Conservation (phyloP, 2,888 invertebrate genomes). For the Caenorhabditis virilis region DNA sequence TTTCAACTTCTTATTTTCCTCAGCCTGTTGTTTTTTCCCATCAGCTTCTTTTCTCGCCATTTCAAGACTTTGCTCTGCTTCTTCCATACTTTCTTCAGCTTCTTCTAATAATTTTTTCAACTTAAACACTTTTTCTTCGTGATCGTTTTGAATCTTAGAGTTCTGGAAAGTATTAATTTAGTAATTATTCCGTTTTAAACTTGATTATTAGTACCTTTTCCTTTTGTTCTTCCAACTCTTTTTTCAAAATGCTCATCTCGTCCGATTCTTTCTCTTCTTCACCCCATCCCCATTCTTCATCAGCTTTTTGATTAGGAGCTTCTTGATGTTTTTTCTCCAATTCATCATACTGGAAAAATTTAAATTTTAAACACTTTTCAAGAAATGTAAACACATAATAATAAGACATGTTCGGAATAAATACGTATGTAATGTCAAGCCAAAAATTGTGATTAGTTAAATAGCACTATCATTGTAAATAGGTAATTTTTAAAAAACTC, state of each 20-base stretch:
- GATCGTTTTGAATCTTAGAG: too few relatives aligned
- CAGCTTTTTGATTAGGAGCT: background rate
- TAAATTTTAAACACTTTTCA: background rate
- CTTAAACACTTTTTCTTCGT: too few relatives aligned
- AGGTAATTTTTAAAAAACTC: too few relatives aligned
- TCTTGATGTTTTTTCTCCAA: background rate
- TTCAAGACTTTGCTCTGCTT: background rate
- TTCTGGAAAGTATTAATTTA: too few relatives aligned
- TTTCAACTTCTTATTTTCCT: background rate
- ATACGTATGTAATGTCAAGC: too few relatives aligned
- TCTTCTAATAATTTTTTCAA: background rate
- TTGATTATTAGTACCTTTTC: too few relatives aligned
- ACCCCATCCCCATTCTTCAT: conserved; percentile 12
- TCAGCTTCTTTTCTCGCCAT: too few relatives aligned
- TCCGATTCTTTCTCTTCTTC: conserved; percentile 1
- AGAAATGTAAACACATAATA: background rate
- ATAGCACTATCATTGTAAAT: too few relatives aligned
- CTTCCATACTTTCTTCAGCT: background rate
- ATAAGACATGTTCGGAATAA: background rate
- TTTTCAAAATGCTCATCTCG: too few relatives aligned
- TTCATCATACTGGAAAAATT: background rate
- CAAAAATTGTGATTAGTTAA: too few relatives aligned
- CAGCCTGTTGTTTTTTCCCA: too few relatives aligned
- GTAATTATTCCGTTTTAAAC: too few relatives aligned
- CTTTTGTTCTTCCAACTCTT: background rate